phyloP scores from a whole-genome alignment of 1,140 invertebrate genomes.

The Nymphalis io region DNA sequence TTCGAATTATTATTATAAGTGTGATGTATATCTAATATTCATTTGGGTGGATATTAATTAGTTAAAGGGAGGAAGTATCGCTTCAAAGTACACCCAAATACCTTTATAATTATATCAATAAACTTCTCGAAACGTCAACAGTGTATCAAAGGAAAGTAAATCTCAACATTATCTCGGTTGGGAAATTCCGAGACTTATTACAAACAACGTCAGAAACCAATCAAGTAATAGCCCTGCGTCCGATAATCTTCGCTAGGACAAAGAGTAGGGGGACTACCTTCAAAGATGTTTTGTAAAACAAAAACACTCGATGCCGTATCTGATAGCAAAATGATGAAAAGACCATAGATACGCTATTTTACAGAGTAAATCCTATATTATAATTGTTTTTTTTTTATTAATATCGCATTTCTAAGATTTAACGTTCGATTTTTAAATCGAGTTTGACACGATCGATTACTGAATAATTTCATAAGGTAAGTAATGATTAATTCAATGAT shows the following conservation, averaged over 20 bases:
- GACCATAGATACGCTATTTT: no score
- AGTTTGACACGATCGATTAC: no score
- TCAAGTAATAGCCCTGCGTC: constrained; percentile 49
- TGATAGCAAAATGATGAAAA: no score
- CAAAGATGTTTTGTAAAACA: neutral
- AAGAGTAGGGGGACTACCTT: neutral
- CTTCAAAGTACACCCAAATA: neutral
- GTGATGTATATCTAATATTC: no score
- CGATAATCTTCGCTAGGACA: constrained; percentile 18
- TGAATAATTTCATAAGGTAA: no score
- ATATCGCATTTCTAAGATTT: no score
- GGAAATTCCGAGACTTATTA: constrained; percentile 19
- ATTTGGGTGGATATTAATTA: neutral
- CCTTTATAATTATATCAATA: constrained; percentile 9
- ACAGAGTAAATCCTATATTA: no score
- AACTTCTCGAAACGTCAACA: neutral
- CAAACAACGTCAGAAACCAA: constrained; percentile 56
- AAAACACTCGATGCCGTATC: no score
- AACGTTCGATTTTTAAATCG: no score
- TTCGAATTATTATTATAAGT: no score
- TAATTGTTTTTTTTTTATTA: no score
- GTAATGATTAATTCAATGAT: no score
- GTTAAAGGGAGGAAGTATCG: neutral
- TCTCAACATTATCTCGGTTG: constrained; percentile 12
- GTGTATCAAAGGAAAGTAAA: constrained; percentile 2